Evolutionary conservation across 1,140 invertebrate genomes (phyloP).

Genomic region (Tribolium madens): DNA sequence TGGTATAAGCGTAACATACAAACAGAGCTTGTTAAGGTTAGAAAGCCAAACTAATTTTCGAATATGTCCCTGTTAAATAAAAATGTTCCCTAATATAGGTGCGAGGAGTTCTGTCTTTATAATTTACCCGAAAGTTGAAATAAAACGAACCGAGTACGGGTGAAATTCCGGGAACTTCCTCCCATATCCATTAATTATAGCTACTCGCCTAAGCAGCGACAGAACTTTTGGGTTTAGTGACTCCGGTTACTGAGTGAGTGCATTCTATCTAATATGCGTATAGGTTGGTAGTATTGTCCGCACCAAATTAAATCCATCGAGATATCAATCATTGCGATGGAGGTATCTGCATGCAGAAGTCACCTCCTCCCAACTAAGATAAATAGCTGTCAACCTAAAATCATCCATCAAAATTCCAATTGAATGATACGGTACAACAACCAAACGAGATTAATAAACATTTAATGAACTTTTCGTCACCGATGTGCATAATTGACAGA

Average conservation of each 20-base stretch:
- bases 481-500: neutral
- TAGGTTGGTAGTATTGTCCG: conserved; percentile 25
- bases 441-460: conserved; percentile 16
- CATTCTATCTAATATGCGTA: conserved; percentile 2
- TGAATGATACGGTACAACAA: conserved; percentile 6
- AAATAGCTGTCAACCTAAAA: conserved; percentile 26
- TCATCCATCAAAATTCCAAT: conserved; percentile 32
- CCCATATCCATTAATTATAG: conserved; percentile 26
- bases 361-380: neutral
- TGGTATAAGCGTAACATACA: neutral
- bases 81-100: neutral
- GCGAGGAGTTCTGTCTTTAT: too few species aligned
- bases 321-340: conserved; percentile 23
- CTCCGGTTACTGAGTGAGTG: too few species aligned
- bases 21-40: neutral
- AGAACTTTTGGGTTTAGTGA: conserved; percentile 36
- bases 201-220: neutral
- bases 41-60: neutral
- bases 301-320: conserved; percentile 14
- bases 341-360: conserved; percentile 4
- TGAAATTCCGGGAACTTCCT: conserved; percentile 22
- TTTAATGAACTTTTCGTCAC: conserved; percentile 30
- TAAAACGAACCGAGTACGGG: conserved; percentile 5
- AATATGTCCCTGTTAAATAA: neutral
- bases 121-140: conserved; percentile 4